Evolutionary conservation across 2,888 invertebrate genomes (phyloP), one percentile per base, ranked within the genome.

Genomic region (Rhaphigaster nebulosa): DNA sequence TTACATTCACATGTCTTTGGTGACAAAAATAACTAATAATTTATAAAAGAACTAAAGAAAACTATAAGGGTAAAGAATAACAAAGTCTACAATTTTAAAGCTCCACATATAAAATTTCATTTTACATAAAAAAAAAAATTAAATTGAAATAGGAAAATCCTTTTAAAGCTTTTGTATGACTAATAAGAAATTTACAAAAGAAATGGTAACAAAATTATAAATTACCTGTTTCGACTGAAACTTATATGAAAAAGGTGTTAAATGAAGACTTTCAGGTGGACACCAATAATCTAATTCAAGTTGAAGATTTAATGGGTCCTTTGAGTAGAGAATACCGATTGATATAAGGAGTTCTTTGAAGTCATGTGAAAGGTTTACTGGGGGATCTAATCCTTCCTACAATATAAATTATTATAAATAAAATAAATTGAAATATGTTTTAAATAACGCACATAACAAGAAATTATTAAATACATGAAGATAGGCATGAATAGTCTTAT

Each of bases 281-380:
- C 95, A 95, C 98, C 98, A 99, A 94, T 96, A 98, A 93, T 98
- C 97, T 93, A 96, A 94, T 26, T 96, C 96, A 90, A 98, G 95
- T 29, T 96, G 95, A 54, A 96, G 94, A 76, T 95, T 94, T 1
- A 96, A 94, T 34, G 96, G 96, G 94, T 98, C 98, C 91, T 95
- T 95, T 76, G 95, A 94, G 94, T 99, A 98, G 88, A 98, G 95
- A 90, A 96, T 95, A 29, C 97, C 96, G 91, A 98, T 95, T 92
- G 97, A 96, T 87, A 97, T 94, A 94, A 99, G 95, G 88, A 99
- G 94, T 92, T 97, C 96, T 94, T 98, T 97, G 93, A 98, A 98
- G 92, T 98, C 97, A 91, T 96, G 95, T 90, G 96, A 95, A 45
- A 97, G 93, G 93, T 96, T 96, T 1, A 94, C 92, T 18, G 96